phyloP scores from a whole-genome alignment of 1,140 invertebrate species.

The Globodera ellingtonae region DNA sequence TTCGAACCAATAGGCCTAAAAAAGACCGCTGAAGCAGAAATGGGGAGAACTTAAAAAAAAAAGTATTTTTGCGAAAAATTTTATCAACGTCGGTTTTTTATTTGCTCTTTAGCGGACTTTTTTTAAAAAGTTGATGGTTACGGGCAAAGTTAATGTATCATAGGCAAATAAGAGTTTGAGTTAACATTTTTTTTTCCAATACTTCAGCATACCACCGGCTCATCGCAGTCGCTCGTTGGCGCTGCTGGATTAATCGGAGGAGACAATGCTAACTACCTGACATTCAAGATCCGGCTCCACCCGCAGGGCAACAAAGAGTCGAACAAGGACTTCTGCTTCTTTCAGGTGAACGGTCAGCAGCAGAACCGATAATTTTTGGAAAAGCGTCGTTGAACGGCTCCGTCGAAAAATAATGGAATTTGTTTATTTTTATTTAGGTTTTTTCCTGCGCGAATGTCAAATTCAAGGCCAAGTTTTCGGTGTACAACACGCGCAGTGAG shows the following conservation, averaged over 20 bases:
- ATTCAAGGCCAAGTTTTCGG: constrained; percentile 60
- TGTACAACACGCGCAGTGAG: constrained; percentile 56
- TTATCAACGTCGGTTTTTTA: too few relatives aligned
- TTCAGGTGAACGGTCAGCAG: constrained; percentile 50
- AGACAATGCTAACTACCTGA: constrained; percentile 29
- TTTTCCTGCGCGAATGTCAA: constrained; percentile 53
- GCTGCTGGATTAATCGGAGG: constrained; percentile 13
- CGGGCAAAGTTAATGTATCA: too few relatives aligned
- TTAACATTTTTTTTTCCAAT: too few relatives aligned
- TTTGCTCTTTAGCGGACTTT: too few relatives aligned
- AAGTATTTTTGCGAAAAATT: too few relatives aligned
- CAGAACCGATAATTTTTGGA: constrained; percentile 3
- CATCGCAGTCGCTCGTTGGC: constrained; percentile 2
- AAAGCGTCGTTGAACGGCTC: neutral
- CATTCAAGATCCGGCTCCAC: constrained; percentile 61
- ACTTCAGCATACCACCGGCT: constrained; percentile 29
- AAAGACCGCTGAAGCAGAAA: too few relatives aligned
- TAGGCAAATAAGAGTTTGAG: too few relatives aligned
- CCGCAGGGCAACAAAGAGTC: constrained; percentile 65
- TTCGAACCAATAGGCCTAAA: too few relatives aligned
- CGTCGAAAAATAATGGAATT: too few relatives aligned
- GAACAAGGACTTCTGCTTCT: constrained; percentile 65
- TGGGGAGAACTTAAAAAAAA: too few relatives aligned
- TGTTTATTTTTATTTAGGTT: constrained; percentile 32
- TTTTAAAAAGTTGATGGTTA: too few relatives aligned